These are phyloP conservation scores for Turdus rufiventris DNA, from an alignment of 2,113 vertebrate species.

Conservation along the genomic window DNA sequence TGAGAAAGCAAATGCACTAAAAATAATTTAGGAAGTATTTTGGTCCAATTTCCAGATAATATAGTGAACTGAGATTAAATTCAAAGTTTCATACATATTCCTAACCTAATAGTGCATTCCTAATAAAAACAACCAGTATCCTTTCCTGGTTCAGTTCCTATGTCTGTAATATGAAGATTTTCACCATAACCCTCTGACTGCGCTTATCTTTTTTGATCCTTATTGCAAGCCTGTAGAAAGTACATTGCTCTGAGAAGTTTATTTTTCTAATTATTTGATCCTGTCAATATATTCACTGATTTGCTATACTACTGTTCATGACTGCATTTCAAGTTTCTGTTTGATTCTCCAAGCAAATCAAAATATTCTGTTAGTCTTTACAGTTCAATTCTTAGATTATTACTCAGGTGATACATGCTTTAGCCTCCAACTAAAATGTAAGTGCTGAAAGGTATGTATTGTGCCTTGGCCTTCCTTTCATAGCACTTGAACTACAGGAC, in stretches of 20 bases:
- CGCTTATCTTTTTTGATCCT: background rate
- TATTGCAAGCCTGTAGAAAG: background rate
- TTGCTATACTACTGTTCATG: background rate
- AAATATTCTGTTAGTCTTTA: background rate
- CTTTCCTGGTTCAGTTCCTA: background rate
- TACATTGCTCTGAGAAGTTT: background rate
- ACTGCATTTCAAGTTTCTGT: background rate
- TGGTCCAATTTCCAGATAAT: background rate
- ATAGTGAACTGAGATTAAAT: background rate
- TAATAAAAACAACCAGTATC: fast-evolving
- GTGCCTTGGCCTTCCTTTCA: background rate
- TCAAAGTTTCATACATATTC: background rate
- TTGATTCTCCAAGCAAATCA: background rate
- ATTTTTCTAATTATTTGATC: background rate
- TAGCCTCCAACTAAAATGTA: background rate
- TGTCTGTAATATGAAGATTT: background rate
- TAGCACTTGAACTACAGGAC: fast-evolving
- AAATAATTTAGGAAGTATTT: background rate
- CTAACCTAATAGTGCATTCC: background rate
- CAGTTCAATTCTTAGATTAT: background rate
- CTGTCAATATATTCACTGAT: background rate
- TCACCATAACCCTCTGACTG: background rate
- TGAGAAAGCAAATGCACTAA: background rate
- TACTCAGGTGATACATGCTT: background rate
- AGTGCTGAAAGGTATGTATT: background rate